Evolutionary conservation across 2,113 vertebrate genomes (phyloP).

Genomic region (Gymnobelideus leadbeateri): DNA sequence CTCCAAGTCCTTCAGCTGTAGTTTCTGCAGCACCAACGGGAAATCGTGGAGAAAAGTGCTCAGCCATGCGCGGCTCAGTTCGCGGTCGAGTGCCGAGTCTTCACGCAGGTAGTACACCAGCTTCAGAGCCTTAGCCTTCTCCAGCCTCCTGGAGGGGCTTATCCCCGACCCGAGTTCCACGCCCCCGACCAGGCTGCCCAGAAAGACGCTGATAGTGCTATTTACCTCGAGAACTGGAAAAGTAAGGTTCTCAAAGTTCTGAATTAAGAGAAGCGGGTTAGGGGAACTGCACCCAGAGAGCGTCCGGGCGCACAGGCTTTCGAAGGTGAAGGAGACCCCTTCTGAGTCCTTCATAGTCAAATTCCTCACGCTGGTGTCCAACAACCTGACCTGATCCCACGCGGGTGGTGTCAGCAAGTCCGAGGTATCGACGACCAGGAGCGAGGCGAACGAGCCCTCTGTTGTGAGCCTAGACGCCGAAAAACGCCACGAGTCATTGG

Average conservation of each 20-base stretch:
- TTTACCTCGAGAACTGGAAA: conserved; percentile 78
- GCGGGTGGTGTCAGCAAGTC: conserved; percentile 65
- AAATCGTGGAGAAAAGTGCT: conserved; percentile 77
- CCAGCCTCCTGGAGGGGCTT: not conserved
- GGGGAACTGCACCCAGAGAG: not conserved
- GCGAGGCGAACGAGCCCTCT: conserved; percentile 81
- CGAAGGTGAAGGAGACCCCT: not conserved
- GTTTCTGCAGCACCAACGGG: not conserved
- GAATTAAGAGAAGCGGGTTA: conserved; percentile 70
- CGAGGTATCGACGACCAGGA: conserved; percentile 77
- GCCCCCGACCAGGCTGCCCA: conserved; percentile 85
- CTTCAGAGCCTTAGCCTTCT: conserved; percentile 82
- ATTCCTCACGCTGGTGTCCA: conserved; percentile 80
- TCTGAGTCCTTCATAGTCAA: not conserved
- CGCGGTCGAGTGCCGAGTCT: not conserved
- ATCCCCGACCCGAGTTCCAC: conserved; percentile 28
- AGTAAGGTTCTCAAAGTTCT: conserved; percentile 15
- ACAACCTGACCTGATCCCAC: conserved; percentile 76
- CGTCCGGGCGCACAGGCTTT: conserved; percentile 57
- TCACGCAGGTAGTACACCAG: conserved; percentile 86
- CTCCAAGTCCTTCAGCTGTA: conserved; percentile 65
- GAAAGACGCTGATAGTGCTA: not conserved
- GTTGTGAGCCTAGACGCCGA: conserved; percentile 83
- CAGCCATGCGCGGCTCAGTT: conserved; percentile 83
- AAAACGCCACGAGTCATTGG: conserved; percentile 81